Evolutionary conservation across 1,140 invertebrate genomes (phyloP).

Genomic region (Frieseomelitta varia): DNA sequence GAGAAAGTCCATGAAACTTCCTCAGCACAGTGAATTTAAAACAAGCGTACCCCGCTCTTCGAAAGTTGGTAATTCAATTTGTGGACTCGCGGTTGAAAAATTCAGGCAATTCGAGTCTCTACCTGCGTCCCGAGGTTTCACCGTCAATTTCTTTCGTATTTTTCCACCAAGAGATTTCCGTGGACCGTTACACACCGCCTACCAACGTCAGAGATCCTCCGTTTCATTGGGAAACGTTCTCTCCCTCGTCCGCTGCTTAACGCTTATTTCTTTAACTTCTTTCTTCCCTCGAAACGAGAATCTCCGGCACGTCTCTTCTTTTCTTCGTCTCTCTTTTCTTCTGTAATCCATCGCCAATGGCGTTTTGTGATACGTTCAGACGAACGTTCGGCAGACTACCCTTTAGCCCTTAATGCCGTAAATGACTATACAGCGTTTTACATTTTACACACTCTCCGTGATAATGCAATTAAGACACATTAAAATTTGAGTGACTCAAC

Average conservation of each 20-base stretch:
- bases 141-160: slow-evolving; percentile 29
- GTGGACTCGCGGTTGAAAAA: slow-evolving; percentile 30
- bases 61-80: slow-evolving; percentile 61
- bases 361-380: neutral
- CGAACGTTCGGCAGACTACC: neutral
- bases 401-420: neutral
- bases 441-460: too few relatives aligned
- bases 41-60: slow-evolving; percentile 29
- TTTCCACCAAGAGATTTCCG: neutral
- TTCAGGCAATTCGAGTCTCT: slow-evolving; percentile 39
- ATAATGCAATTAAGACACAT: too few relatives aligned
- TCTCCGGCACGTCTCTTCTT: too few relatives aligned
- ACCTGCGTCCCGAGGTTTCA: slow-evolving; percentile 14
- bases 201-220: neutral
- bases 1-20: slow-evolving; percentile 26
- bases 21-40: slow-evolving; percentile 49
- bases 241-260: neutral
- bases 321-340: too few relatives aligned
- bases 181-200: neutral
- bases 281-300: too few relatives aligned
- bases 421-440: too few relatives aligned
- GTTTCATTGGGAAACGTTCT: neutral
- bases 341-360: neutral
- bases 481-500: too few relatives aligned
- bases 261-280: too few relatives aligned